Conservation (phyloP, 30 jellyfish, hydroid and myxozoan species). For the Clytia hemisphaerica region DNA sequence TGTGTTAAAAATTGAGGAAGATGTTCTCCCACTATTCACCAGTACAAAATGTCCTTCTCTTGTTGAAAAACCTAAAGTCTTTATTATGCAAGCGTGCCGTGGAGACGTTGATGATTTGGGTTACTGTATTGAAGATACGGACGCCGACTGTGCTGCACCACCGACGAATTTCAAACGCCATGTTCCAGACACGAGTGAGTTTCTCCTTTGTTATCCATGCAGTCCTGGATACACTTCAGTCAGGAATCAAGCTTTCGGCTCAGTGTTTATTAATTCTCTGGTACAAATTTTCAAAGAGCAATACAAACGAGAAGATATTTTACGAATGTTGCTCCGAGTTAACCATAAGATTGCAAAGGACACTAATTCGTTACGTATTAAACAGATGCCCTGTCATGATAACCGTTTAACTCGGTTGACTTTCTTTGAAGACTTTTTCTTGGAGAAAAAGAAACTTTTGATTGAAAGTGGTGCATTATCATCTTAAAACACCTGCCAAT, state of each 20-base stretch:
- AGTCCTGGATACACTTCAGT: slow-evolving; percentile 48
- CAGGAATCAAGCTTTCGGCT: slow-evolving; percentile 37
- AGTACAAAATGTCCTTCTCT: too few species aligned
- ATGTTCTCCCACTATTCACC: too few species aligned
- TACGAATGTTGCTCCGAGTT: slow-evolving; percentile 53
- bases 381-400: slow-evolving; percentile 65
- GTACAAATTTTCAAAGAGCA: slow-evolving; percentile 1
- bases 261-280: slow-evolving; percentile 53
- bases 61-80: slow-evolving; percentile 49
- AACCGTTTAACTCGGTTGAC: too few species aligned
- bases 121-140: slow-evolving; percentile 25
- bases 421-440: too few species aligned
- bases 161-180: neutral
- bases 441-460: too few species aligned
- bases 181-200: slow-evolving; percentile 61
- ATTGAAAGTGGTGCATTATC: too few species aligned
- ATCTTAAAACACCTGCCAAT: too few species aligned
- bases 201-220: slow-evolving; percentile 61
- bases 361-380: neutral
- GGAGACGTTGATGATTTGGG: slow-evolving; percentile 60
- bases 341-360: slow-evolving; percentile 34
- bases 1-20: too few species aligned
- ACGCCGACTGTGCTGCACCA: neutral
- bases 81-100: slow-evolving; percentile 78
- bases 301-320: slow-evolving; percentile 33